Conservation (phyloP, 1,140 invertebrate genomes). For the Lordiphosa stackelbergi region DNA sequence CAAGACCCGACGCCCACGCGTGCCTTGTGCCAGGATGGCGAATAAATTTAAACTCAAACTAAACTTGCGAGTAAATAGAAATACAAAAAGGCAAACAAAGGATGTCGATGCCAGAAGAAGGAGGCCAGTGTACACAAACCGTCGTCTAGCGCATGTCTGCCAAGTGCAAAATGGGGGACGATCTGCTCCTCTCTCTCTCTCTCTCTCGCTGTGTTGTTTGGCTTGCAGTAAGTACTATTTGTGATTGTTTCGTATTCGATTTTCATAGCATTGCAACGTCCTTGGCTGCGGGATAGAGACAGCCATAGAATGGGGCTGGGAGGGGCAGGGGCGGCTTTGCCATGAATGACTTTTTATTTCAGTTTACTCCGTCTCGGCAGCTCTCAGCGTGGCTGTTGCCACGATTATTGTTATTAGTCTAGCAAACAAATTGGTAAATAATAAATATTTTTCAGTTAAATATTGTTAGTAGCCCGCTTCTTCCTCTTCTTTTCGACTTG, state of each 20-base stretch:
- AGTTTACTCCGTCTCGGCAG: constrained; percentile 12
- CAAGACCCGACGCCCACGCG: constrained; percentile 34
- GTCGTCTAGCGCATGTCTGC: constrained; percentile 71
- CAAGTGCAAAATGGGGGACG: constrained; percentile 53
- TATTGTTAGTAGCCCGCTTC: constrained; percentile 75
- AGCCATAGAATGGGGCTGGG: constrained; percentile 10
- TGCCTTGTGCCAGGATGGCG: constrained; percentile 36
- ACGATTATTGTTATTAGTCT: constrained; percentile 77
- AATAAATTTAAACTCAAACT: constrained; percentile 76
- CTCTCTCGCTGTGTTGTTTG: constrained; percentile 8
- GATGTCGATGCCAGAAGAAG: constrained; percentile 37
- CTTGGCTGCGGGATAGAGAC: constrained; percentile 35
- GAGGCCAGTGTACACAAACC: constrained; percentile 63
- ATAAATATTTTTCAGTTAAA: constrained; percentile 77
- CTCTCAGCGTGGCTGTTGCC: constrained; percentile 44
- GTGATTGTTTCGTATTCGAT: constrained; percentile 73
- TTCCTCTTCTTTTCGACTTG: constrained; percentile 67
- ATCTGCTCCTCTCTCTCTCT: constrained; percentile 16
- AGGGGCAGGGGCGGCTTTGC: constrained; percentile 27
- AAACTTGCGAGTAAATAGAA: constrained; percentile 74
- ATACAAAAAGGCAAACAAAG: constrained; percentile 73
- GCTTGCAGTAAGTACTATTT: constrained; percentile 59
- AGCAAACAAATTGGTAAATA: constrained; percentile 77
- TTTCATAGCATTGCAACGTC: constrained; percentile 67
- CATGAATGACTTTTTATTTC: constrained; percentile 57